phyloP scores from a whole-genome alignment of 2,113 vertebrate species.

The Vidua macroura region DNA sequence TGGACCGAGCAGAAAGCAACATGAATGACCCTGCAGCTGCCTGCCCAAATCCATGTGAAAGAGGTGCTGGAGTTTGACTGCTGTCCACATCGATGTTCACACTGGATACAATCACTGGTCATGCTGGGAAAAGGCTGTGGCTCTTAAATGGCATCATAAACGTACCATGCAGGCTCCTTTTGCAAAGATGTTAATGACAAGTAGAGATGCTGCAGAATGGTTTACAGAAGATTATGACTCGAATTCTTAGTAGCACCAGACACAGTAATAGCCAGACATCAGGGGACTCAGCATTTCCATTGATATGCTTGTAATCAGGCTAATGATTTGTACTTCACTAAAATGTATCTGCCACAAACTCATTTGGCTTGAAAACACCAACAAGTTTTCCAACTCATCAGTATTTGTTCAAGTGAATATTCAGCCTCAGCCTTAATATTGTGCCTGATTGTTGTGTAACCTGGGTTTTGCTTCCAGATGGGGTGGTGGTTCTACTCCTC shows the following conservation, averaged over 20 bases:
- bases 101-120: neutral
- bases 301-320: neutral
- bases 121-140: neutral
- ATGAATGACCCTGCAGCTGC: neutral
- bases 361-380: neutral
- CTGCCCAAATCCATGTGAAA: neutral
- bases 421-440: neutral
- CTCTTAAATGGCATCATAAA: neutral
- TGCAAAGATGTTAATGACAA: neutral
- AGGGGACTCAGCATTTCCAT: neutral
- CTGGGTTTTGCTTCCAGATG: neutral
- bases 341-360: neutral
- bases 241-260: neutral
- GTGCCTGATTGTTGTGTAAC: neutral
- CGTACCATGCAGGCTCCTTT: neutral
- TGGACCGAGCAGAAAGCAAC: neutral
- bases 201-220: neutral
- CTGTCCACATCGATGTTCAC: neutral
- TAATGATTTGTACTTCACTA: neutral
- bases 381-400: neutral
- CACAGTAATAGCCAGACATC: neutral
- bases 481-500: neutral
- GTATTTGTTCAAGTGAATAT: conserved; percentile 22
- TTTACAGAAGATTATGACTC: neutral
- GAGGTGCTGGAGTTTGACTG: neutral